Evolutionary conservation across 2,797 vertebrate species (phyloP), one percentile per base, ranked within the genome.

Genomic region (Hemitrygon akajei): DNA sequence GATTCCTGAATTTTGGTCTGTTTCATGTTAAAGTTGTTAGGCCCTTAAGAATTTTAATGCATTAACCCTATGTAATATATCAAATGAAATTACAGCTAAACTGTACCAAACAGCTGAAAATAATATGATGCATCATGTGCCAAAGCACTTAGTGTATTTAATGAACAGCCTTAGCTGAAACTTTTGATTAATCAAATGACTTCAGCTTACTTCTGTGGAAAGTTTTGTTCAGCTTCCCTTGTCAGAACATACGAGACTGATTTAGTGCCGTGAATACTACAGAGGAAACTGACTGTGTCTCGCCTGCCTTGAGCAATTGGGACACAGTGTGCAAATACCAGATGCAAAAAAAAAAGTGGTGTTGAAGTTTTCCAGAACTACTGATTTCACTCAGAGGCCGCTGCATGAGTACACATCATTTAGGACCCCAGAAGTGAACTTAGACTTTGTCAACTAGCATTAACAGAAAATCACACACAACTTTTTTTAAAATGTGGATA

Each of bases 201-300:
- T 89, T 79, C 80, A 73, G 27, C 77, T 56, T 71, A 25, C 30
- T 69, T 69, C 58, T 34, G 25, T 94, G 91, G 93, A 93, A 93
- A 92, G 47, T 84, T 73, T 75, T 79, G 66, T 93, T 93, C 94
- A 73, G 56, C 34, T 94, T 93, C 91, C 76, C 56, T 93, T 94
- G 84, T 79, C 75, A 91, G 60, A 94, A 81, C 89, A 89, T 82
- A 89, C 77, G 34, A 91, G 86, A 58, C 77, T 93, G 79, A 93
- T 94, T 94, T 94, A 93, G 37, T 75, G 60, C 84, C 18, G 66
- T 30, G 79, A 84, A 93, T 69, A 82, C 79, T 81, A 69, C 93
- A 84, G 77, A 82, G 77, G 93, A 93, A 71, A 76, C 87, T 56
- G 37, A 63, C 56, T 63, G 1, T 56, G 87, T 94, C 94, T 93